Conservation (phyloP, 2,113 vertebrate genomes). For the Hemibagrus wyckioides region DNA sequence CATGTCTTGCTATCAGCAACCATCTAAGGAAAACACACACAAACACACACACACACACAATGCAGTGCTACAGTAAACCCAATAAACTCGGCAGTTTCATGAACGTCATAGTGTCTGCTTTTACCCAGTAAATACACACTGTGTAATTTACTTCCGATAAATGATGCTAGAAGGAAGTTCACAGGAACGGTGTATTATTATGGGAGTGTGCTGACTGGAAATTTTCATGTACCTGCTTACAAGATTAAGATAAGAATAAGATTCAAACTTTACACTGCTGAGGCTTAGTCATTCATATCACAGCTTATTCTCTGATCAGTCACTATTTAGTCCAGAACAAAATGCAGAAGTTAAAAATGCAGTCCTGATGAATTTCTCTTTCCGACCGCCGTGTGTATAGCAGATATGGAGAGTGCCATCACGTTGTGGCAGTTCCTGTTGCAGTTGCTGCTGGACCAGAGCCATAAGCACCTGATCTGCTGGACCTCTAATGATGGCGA, state of each 20-base stretch:
- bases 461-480: conserved; percentile 96
- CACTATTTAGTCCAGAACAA: not conserved
- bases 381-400: not conserved
- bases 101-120: not conserved
- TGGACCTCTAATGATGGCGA: conserved; percentile 97
- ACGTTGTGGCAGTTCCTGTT: conserved; percentile 99
- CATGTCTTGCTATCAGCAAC: not conserved
- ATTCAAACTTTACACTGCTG: not conserved
- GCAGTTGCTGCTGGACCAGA: conserved; percentile 95
- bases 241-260: no score
- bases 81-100: conserved; percentile 10
- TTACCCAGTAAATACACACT: not conserved
- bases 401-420: conserved; percentile 98
- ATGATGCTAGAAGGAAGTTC: conserved; percentile 13
- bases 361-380: not conserved
- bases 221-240: not conserved
- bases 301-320: not conserved
- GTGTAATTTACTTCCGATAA: not conserved
- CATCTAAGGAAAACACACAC: conserved; percentile 5
- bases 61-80: conserved; percentile 1
- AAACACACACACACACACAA: conserved; percentile 1
- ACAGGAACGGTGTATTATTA: not conserved
- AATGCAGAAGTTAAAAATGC: not conserved
- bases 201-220: conserved; percentile 7
- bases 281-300: not conserved